Base-by-base conservation (phyloP, 2,797 vertebrate species). In the Cossypha caffra region DNA sequence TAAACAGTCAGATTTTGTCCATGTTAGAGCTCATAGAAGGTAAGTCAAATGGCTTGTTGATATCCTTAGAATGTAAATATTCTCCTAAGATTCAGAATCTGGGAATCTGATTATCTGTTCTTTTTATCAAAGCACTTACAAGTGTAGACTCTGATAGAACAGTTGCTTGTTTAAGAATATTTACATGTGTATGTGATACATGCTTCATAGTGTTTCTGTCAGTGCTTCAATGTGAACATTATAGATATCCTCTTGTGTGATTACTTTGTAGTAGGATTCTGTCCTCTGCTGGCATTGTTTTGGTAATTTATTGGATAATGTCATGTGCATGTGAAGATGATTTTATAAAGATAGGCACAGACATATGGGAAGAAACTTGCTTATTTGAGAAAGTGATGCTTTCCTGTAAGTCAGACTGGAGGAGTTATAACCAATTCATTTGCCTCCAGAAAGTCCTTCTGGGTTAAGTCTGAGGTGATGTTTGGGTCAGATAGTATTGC, bases 11-110 rank as follows among this genome's bases (percentile, higher is more conserved):
- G 88, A 72, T 96, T 97, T 96, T 97, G 97, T 97, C 97, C 98
- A 99, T 99, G 99, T 98, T 99, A 98, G 99, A 99, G 97, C 98
- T 98, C 98, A 98, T 98, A 97, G 99, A 99, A 99, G 99, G 99
- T 99, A 99, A 98, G 99, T 98, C 86, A 66, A 94, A 91, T 91
- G 72, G 68, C 67, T 96, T 85, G 72, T 91, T 74, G 63, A 81
- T 97, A 76, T 81, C 84, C 75, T 52, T 94, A 64, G 31, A 58
- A 5, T 87, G 85, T 87, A 86, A 96, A 92, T 81, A 63, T 78
- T 88, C 59, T 43, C 62, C 55, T 51, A 37, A 73, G 42, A 75
- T 83, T 83, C 59, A 87, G 45, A 89, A 94, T 85, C 68, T 71
- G 61, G 68, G 16, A 95, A 82, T 92, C 61, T 92, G 62, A 13